phyloP scores from a whole-genome alignment of 1,140 invertebrate species.

The Semibalanus balanoides region DNA sequence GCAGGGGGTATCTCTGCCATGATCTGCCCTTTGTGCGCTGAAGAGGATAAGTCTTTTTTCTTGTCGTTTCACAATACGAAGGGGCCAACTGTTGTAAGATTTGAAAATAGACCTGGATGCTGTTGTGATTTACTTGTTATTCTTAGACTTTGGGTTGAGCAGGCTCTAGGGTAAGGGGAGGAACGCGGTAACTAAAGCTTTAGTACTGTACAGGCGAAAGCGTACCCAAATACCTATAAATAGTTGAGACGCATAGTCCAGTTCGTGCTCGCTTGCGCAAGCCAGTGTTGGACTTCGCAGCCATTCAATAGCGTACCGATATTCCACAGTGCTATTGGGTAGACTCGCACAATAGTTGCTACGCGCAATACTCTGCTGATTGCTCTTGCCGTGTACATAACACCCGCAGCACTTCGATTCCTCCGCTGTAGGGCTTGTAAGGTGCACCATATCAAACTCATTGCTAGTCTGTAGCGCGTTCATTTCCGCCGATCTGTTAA shows the following conservation, averaged over 20 bases:
- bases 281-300: no score
- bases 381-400: background rate
- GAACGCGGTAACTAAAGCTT: background rate
- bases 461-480: background rate
- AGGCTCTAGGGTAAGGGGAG: background rate
- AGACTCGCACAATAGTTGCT: background rate
- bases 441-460: background rate
- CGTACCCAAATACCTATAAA: background rate
- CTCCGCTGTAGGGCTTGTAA: background rate
- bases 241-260: background rate
- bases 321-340: background rate
- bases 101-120: background rate
- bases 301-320: background rate
- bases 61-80: slow-evolving; percentile 1
- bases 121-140: background rate
- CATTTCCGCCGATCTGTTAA: background rate
- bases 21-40: background rate
- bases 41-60: background rate
- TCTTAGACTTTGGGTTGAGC: background rate
- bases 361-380: background rate
- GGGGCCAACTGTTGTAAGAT: slow-evolving; percentile 1
- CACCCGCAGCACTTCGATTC: background rate
- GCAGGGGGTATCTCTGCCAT: background rate
- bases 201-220: slow-evolving; percentile 5
- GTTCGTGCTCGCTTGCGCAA: background rate